A percentile compares a stretch with the other conserved stretches of the same genome.
phyloP scores from a whole-genome alignment of 23 tunicate genomes.

The Halocynthia roretzi region DNA sequence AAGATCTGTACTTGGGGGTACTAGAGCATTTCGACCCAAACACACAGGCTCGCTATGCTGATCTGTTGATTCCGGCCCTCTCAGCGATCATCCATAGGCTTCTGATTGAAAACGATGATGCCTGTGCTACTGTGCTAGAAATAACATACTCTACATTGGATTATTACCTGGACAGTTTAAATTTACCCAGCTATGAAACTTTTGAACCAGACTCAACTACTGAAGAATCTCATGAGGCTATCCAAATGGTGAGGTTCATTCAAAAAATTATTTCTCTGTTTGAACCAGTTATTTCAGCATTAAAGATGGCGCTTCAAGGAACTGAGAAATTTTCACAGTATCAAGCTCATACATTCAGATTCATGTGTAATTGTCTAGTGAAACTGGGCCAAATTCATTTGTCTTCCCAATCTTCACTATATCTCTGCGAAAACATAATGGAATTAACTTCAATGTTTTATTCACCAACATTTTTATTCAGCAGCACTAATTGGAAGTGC shows the following conservation, averaged over 20 bases:
- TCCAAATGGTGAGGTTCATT: neutral
- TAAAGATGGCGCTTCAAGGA: neutral
- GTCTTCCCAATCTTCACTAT: neutral
- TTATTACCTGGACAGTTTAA: conserved; percentile 55
- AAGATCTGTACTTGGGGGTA: conserved; percentile 49
- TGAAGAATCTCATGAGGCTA: neutral
- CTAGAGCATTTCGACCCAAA: conserved; percentile 85
- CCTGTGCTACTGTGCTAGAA: conserved; percentile 15
- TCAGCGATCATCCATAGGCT: conserved; percentile 4
- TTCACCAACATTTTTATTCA: conserved; percentile 1
- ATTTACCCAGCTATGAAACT: conserved; percentile 37
- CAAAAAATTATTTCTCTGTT: neutral
- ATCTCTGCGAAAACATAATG: neutral
- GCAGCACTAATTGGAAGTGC: neutral
- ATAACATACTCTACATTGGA: conserved; percentile 27
- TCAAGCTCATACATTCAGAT: neutral
- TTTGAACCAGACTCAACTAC: conserved; percentile 10
- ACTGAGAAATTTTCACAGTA: neutral
- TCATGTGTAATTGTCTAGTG: conserved; percentile 1
- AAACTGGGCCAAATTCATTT: conserved; percentile 5
- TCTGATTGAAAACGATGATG: neutral
- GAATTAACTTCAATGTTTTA: neutral
- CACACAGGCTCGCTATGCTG: conserved; percentile 32
- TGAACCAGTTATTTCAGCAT: neutral
- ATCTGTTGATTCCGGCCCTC: conserved; percentile 49